phyloP scores from a whole-genome alignment of 1,140 invertebrate species.

The Eupristina koningsbergeri region DNA sequence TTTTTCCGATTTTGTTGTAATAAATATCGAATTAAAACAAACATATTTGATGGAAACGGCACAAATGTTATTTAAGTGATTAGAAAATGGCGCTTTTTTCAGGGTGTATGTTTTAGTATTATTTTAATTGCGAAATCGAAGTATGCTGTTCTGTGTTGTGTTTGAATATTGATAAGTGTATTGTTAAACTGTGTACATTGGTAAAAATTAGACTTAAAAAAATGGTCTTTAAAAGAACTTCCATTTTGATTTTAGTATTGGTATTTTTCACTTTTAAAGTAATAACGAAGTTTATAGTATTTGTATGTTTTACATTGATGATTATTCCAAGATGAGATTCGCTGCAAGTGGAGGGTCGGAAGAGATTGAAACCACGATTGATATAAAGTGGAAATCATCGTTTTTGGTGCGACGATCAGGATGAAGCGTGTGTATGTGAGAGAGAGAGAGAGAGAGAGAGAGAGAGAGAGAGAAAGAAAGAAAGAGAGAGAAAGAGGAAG shows the following conservation, averaged over 20 bases:
- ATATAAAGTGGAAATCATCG: conserved; percentile 9
- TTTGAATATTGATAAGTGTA: too few species aligned
- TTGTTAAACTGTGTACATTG: too few species aligned
- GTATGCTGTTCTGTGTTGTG: too few species aligned
- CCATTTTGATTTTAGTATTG: background rate
- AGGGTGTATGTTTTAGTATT: too few species aligned
- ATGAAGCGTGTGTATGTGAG: too few species aligned
- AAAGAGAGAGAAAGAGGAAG: background rate
- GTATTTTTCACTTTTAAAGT: background rate
- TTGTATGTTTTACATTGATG: background rate
- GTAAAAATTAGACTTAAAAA: background rate
- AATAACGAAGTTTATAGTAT: background rate
- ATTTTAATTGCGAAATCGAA: too few species aligned
- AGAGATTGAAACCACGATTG: background rate
- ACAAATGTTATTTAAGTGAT: too few species aligned
- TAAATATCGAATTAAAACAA: too few species aligned
- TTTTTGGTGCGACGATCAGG: background rate
- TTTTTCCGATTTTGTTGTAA: too few species aligned
- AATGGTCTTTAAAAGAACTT: background rate
- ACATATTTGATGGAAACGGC: too few species aligned
- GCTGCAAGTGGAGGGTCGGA: background rate
- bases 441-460: background rate
- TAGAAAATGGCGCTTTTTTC: too few species aligned
- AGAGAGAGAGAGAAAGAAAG: background rate
- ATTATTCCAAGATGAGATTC: background rate